These are phyloP conservation scores for Leucoptera coffeella DNA, from an alignment of 2,888 invertebrate genomes.

Conservation along the genomic window DNA sequence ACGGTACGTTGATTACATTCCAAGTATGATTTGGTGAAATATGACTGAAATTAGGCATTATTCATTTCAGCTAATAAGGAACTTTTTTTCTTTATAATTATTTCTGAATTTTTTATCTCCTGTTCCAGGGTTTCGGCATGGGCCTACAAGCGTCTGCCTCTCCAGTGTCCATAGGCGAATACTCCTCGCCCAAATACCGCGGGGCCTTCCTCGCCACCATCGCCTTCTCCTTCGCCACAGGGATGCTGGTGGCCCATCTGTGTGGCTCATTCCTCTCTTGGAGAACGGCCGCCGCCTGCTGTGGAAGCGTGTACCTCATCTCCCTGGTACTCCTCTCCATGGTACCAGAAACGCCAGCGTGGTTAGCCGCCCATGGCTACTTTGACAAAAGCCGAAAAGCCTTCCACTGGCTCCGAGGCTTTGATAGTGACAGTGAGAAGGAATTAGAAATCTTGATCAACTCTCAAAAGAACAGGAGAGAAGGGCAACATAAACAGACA, in stretches of 20 bases:
- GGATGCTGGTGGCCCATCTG: constrained; percentile 58
- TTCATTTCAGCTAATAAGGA: too few relatives aligned
- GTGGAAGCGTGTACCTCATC: constrained; percentile 37
- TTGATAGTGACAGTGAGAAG: constrained; percentile 25
- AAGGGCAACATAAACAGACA: too few relatives aligned
- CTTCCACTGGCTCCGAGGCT: constrained; percentile 54
- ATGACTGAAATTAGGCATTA: too few relatives aligned
- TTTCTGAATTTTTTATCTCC: too few relatives aligned
- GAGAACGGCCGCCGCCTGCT: constrained; percentile 49
- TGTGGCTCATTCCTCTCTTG: constrained; percentile 58
- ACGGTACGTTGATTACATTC: too few relatives aligned
- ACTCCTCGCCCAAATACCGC: constrained; percentile 52
- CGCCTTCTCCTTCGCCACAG: constrained; percentile 56
- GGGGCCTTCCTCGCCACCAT: constrained; percentile 58
- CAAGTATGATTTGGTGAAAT: too few relatives aligned
- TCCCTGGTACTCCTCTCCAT: constrained; percentile 45
- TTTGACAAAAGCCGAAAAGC: constrained; percentile 48
- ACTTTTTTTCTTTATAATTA: too few relatives aligned
- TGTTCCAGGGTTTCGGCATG: constrained; percentile 45
- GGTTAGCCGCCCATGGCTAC: constrained; percentile 52
- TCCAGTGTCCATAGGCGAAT: constrained; percentile 40
- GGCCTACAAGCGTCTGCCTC: constrained; percentile 46
- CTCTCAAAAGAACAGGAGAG: constrained; percentile 28
- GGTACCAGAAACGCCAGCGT: constrained; percentile 61
- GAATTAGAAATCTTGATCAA: constrained; percentile 40